Base-by-base conservation (phyloP, 2,888 invertebrate genomes). In the Rotaria sp. region DNA sequence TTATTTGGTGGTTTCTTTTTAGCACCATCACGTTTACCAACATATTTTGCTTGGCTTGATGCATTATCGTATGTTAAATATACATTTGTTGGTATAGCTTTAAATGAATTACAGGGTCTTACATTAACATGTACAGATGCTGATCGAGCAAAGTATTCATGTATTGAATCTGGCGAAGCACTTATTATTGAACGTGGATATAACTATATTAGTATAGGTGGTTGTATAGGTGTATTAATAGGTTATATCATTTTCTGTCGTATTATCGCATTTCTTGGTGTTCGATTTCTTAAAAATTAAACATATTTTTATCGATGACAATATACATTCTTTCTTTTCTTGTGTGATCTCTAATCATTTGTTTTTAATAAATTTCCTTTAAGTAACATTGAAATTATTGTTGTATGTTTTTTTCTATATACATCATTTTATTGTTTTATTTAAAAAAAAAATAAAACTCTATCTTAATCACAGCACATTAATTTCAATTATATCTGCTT, bases 1-100 rank as follows among this genome's bases (percentile, higher is more conserved):
- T 41, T 80, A 45, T 80, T 80, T n/a, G 80, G 80, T 5, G 80
- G 80, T 3, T 80, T 45, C 80, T 80, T 80, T 45, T 45, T 80
- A 15, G 80, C 45, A 80, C 80, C 80, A 80, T 41, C 80, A n/a
- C 41, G 45, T 45, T 41, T 80, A 80, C 80, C 80, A 45, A 45
- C 24, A 11, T 80, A 80, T 45, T 45, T 80, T 45, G 41, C 45
- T n/a, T 80, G 80, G 45, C 26, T 80, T 15, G 80, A 45, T 80
- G 80, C 80, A 24, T 35, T 80, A 18, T 45, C 45, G 0, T 80
- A 45, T n/a, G 21, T 41, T n/a, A 80, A 80, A 45, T 80, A 80
- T 41, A 45, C 80, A 45, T 80, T n/a, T n/a, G 80, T 80, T 45
- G 80, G 80, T n/a, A 4, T 7, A 0, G 26, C 45, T 80, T 45